Percentiles rank a stretch among this genome's conserved stretches.
Conservation (phyloP, 2,888 invertebrate genomes). For the Xylota segnis region DNA sequence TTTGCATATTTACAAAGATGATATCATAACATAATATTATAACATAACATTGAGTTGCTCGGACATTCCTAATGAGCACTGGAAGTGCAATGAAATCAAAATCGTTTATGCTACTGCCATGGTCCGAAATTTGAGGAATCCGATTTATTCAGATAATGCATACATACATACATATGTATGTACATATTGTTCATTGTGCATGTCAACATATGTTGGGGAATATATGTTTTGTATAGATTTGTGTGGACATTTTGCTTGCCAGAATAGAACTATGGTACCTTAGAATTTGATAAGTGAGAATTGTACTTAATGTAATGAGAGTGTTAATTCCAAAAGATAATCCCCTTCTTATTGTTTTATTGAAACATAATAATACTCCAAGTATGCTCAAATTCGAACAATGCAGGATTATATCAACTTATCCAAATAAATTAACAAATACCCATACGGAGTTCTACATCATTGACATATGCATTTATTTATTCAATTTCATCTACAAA, state of each 20-base stretch:
- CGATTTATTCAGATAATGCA: not conserved
- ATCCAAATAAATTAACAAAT: no score
- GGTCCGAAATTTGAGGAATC: not conserved
- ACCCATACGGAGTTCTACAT: no score
- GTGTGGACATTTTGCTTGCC: not conserved
- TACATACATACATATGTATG: not conserved
- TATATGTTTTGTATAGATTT: not conserved
- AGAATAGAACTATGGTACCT: not conserved
- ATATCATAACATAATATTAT: no score
- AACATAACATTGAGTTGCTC: not conserved
- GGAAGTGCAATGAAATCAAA: not conserved
- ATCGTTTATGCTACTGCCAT: not conserved
- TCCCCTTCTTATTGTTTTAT: not conserved
- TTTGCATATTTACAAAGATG: not conserved
- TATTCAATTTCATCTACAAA: no score
- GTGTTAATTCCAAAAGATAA: not conserved
- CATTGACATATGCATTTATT: no score
- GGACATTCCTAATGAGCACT: not conserved
- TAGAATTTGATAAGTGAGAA: not conserved
- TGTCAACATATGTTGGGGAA: not conserved
- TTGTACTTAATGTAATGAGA: not conserved
- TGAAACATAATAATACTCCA: not conserved
- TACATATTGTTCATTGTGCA: not conserved
- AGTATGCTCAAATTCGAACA: no score
- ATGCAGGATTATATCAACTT: no score